Conservation (phyloP, 2,888 invertebrate species). For the Hedychridium roseum region DNA sequence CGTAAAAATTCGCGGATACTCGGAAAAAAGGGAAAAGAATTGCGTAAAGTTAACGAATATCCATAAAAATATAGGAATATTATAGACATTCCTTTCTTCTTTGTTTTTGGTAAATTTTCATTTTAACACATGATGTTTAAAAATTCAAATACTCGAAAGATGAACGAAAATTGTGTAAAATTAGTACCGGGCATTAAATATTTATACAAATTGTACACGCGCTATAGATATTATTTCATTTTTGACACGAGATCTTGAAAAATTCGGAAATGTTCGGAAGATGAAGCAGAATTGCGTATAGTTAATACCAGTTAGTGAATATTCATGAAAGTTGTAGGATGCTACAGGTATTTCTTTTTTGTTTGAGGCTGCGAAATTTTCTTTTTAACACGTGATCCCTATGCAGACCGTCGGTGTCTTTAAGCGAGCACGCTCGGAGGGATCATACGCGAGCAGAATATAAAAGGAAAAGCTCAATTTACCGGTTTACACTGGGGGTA, state of each 20-base stretch:
- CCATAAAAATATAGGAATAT: constrained; percentile 33
- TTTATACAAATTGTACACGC: too few species aligned
- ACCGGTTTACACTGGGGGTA: constrained; percentile 30
- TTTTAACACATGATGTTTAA: too few species aligned
- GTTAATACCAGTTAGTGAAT: neutral
- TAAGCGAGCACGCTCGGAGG: neutral
- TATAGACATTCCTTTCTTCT: constrained; percentile 1
- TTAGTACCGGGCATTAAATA: too few species aligned
- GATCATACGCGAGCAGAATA: neutral
- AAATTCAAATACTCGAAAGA: too few species aligned
- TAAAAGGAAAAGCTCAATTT: constrained; percentile 21
- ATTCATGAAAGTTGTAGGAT: neutral
- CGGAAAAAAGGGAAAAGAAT: constrained; percentile 14
- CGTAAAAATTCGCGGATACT: constrained; percentile 16
- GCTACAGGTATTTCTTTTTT: neutral
- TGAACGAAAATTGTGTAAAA: too few species aligned
- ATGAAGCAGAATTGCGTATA: neutral
- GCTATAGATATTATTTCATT: too few species aligned
- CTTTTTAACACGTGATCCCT: neutral
- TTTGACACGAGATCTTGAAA: too few species aligned
- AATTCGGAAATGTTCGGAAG: too few species aligned
- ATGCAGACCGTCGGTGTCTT: neutral
- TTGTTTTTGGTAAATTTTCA: too few species aligned
- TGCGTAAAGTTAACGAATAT: constrained; percentile 10
- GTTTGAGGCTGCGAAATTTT: neutral